Conservation (phyloP, 2,888 invertebrate genomes). For the Nemotelus pantherinus region DNA sequence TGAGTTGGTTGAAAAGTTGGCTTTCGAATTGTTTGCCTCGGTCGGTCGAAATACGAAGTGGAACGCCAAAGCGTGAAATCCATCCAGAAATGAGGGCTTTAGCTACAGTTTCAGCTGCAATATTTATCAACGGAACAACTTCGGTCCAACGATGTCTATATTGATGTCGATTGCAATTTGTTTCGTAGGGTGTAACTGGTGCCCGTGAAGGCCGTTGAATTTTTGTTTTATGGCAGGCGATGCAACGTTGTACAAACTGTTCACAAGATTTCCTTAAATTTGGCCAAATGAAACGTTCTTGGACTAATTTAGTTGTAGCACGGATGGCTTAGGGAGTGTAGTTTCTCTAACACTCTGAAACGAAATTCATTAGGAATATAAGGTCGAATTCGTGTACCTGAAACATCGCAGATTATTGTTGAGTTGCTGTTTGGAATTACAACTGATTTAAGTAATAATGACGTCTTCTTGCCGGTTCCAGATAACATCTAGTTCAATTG, state of each 20-base stretch:
- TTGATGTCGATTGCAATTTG: conserved; percentile 54
- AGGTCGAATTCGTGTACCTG: conserved; percentile 22
- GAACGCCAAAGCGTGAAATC: too few species aligned
- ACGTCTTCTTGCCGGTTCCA: too few species aligned
- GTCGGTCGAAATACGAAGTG: too few species aligned
- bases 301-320: conserved; percentile 16
- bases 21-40: too few species aligned
- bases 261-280: conserved; percentile 31
- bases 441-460: neutral
- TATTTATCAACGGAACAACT: too few species aligned
- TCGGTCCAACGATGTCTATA: conserved; percentile 62
- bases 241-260: neutral
- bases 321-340: conserved; percentile 26
- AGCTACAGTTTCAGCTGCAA: too few species aligned
- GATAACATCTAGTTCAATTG: neutral
- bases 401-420: conserved; percentile 38
- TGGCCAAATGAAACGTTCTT: conserved; percentile 18
- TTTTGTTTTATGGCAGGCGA: conserved; percentile 20
- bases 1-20: too few species aligned
- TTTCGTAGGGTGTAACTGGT: neutral
- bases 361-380: conserved; percentile 34
- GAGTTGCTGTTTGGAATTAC: neutral
- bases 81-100: too few species aligned
- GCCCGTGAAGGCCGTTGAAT: neutral
- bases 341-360: neutral